phyloP scores from a whole-genome alignment of 2,888 invertebrate genomes.

The Mythimna loreyi region DNA sequence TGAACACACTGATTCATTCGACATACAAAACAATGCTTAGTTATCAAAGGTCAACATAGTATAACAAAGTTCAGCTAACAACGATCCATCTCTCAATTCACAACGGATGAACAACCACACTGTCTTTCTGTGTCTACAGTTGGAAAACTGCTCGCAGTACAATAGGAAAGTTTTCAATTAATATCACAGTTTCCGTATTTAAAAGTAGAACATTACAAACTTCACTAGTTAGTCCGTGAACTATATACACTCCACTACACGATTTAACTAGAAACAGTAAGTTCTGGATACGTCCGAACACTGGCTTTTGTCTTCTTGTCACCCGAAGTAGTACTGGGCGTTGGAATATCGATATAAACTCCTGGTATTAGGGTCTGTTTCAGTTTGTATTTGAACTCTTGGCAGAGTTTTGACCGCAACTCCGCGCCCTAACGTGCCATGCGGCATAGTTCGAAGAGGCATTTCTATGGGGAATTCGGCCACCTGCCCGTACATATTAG shows the following conservation, averaged over 20 bases:
- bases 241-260: constrained; percentile 85
- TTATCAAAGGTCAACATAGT: constrained; percentile 62
- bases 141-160: constrained; percentile 78
- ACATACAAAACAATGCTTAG: constrained; percentile 59
- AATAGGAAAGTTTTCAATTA: constrained; percentile 88
- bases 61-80: constrained; percentile 61
- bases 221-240: constrained; percentile 72
- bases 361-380: constrained; percentile 90
- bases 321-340: constrained; percentile 94
- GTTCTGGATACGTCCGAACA: constrained; percentile 90
- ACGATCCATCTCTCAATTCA: constrained; percentile 59
- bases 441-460: constrained; percentile 88
- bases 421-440: constrained; percentile 86
- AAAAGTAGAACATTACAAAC: constrained; percentile 88
- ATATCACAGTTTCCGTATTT: constrained; percentile 90
- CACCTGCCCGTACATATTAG: constrained; percentile 89
- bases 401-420: constrained; percentile 87
- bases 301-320: constrained; percentile 92
- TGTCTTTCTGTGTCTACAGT: constrained; percentile 77
- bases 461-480: constrained; percentile 90
- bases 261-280: constrained; percentile 90
- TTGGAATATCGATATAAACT: constrained; percentile 92
- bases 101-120: constrained; percentile 62
- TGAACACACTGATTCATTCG: constrained; percentile 53
- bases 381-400: constrained; percentile 86